phyloP scores from a whole-genome alignment of 64 coral and sea anemone genomes.

The Exaiptasia diaphana region DNA sequence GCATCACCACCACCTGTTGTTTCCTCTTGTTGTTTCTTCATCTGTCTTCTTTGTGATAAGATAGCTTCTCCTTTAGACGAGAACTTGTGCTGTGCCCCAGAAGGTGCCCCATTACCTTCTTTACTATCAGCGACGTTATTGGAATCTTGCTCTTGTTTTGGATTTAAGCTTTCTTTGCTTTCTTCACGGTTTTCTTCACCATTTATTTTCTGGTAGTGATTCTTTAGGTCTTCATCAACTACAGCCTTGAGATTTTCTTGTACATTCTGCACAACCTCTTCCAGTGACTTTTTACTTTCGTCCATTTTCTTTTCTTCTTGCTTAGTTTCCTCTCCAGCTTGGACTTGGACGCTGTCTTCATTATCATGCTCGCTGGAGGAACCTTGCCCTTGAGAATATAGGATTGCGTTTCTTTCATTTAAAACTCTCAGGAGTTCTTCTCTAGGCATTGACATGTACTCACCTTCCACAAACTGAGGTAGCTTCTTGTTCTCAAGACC shows the following conservation, averaged over 20 bases:
- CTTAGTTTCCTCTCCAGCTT: no score
- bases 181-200: not conserved
- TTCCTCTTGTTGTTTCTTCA: not conserved
- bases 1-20: not conserved
- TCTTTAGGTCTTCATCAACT: constrained; percentile 1
- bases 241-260: constrained; percentile 2
- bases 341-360: no score
- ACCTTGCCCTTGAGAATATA: no score
- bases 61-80: not conserved
- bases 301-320: no score
- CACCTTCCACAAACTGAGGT: not conserved
- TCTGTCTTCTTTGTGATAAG: not conserved
- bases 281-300: not conserved
- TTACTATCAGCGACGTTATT: not conserved
- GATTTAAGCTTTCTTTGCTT: not conserved
- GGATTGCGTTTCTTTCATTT: not conserved
- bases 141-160: not conserved
- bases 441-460: not conserved
- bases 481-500: not conserved
- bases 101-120: not conserved
- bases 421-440: not conserved
- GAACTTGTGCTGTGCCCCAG: not conserved
- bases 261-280: not conserved
- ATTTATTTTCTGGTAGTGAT: not conserved
- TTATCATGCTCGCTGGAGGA: no score